A percentile compares a stretch with the other conserved stretches of the same genome.
These are phyloP conservation scores for Brachymystax lenok DNA, from an alignment of 2,797 vertebrate genomes.

Conservation along the genomic window DNA sequence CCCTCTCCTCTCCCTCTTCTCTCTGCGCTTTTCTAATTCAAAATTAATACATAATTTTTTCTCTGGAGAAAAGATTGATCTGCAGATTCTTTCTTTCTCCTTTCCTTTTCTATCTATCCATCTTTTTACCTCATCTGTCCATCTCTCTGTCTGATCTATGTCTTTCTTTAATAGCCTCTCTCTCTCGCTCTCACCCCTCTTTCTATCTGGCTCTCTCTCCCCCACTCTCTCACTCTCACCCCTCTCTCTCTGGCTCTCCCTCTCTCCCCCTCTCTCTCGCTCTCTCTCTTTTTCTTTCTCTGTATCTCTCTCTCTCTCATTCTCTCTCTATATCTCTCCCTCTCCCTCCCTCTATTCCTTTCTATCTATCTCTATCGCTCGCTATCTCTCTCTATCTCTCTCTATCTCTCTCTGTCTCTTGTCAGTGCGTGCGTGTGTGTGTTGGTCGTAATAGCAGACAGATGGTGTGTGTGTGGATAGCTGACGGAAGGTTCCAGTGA, in stretches of 20 bases:
- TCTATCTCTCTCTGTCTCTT: neutral
- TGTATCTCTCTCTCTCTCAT: constrained; percentile 50
- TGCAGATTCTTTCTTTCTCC: constrained; percentile 15
- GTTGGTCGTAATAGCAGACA: neutral
- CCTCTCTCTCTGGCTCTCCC: neutral
- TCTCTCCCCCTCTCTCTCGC: neutral
- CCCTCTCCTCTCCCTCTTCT: neutral
- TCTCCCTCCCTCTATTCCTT: neutral
- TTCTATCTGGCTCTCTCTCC: neutral
- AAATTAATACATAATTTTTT: neutral
- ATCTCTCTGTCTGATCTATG: constrained; percentile 3
- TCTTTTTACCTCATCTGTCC: neutral
- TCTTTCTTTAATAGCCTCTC: constrained; percentile 22
- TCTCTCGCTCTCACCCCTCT: constrained; percentile 5
- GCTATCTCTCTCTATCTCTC: neutral
- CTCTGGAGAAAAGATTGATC: constrained; percentile 11
- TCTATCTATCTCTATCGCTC: constrained; percentile 21
- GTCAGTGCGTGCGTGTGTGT: neutral
- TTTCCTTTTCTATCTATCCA: neutral
- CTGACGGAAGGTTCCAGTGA: neutral
- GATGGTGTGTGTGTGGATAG: constrained; percentile 2
- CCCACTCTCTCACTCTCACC: neutral
- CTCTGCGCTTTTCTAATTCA: constrained; percentile 1
- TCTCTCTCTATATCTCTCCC: constrained; percentile 11
- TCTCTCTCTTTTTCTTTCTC: constrained; percentile 38